Evolutionary conservation across 2,888 invertebrate genomes (phyloP).

Genomic region (Cordylochernes scorpioides): DNA sequence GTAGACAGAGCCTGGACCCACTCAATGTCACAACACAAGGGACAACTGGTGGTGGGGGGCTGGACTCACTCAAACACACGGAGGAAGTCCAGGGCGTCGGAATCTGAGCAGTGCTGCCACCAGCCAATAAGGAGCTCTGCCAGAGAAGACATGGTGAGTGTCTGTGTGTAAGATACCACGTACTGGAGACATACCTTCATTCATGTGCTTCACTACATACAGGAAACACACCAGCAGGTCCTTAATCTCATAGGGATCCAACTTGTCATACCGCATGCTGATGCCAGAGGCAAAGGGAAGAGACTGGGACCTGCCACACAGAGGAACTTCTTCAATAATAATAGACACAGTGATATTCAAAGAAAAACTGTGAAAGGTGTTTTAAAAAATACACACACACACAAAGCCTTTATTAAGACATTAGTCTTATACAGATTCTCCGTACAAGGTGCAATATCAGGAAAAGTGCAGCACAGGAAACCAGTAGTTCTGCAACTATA

Average conservation of each 20-base stretch:
- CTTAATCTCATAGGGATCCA: constrained; percentile 48
- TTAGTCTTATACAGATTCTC: no score
- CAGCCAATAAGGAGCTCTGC: constrained; percentile 52
- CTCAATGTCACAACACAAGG: no score
- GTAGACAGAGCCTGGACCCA: constrained; percentile 39
- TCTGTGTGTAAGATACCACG: neutral
- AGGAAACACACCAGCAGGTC: constrained; percentile 67
- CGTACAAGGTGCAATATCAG: no score
- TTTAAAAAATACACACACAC: no score
- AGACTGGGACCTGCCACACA: constrained; percentile 14
- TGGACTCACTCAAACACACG: constrained; percentile 45
- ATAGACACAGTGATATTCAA: no score
- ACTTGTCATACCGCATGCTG: constrained; percentile 35
- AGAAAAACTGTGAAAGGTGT: no score
- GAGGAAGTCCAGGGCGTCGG: constrained; percentile 58
- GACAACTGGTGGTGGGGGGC: no score
- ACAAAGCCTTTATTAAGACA: no score
- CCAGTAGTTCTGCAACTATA: no score
- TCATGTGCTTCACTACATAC: constrained; percentile 65
- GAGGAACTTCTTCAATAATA: neutral
- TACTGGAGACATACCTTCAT: constrained; percentile 29
- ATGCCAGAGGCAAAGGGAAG: constrained; percentile 15
- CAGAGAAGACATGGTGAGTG: constrained; percentile 3
- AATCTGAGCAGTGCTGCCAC: constrained; percentile 62
- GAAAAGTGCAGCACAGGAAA: no score